phyloP scores from a whole-genome alignment of 1,140 invertebrate species.

The Meloidogyne hapla region DNA sequence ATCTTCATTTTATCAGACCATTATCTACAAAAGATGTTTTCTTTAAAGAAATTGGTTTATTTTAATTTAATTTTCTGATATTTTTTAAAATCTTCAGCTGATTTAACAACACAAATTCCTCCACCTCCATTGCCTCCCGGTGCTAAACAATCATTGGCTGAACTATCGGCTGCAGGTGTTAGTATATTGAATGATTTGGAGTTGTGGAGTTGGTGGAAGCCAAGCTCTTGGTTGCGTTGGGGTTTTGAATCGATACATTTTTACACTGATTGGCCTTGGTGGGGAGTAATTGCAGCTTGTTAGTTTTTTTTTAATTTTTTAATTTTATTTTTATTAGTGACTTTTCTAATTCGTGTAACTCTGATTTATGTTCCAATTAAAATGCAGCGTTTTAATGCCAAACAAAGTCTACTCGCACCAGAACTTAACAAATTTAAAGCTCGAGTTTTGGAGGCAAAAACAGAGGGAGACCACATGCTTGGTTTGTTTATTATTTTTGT shows the following conservation, averaged over 20 bases:
- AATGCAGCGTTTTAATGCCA: conserved; percentile 52
- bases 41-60: background rate
- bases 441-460: conserved; percentile 48
- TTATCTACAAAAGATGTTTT: conserved; percentile 1
- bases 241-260: conserved; percentile 39
- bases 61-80: background rate
- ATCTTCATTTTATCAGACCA: background rate
- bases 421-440: conserved; percentile 53
- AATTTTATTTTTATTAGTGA: conserved; percentile 46
- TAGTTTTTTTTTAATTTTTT: conserved; percentile 20
- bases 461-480: conserved; percentile 54
- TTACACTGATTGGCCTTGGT: conserved; percentile 45
- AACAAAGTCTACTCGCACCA: conserved; percentile 45
- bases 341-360: conserved; percentile 48
- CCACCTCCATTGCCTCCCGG: conserved; percentile 25
- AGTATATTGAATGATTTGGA: conserved; percentile 43
- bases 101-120: background rate
- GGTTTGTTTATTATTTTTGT: background rate
- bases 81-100: background rate
- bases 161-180: conserved; percentile 34
- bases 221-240: conserved; percentile 44
- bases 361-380: conserved; percentile 55
- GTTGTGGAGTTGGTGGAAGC: conserved; percentile 45
- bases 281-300: conserved; percentile 42
- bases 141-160: conserved; percentile 35